These are phyloP conservation scores for Dendroctonus ponderosae DNA, from an alignment of 1,140 invertebrate species.

Conservation along the genomic window DNA sequence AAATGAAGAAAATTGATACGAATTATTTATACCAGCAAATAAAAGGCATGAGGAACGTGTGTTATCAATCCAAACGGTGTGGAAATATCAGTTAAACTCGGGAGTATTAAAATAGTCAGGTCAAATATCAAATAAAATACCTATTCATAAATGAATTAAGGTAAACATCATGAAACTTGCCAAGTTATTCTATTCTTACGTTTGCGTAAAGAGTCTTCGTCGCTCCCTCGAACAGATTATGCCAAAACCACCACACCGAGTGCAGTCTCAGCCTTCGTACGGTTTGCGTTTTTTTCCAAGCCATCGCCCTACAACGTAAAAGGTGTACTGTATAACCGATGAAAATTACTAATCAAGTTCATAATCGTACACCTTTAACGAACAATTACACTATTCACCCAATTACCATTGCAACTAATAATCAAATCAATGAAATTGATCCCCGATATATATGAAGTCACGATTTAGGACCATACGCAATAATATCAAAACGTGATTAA, in stretches of 20 bases:
- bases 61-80: no score
- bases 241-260: background rate
- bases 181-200: constrained; percentile 2
- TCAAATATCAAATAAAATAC: no score
- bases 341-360: constrained; percentile 6
- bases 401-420: no score
- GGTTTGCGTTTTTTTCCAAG: background rate
- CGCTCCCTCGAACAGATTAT: background rate
- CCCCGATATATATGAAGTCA: no score
- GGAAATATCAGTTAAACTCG: no score
- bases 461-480: no score
- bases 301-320: constrained; percentile 27
- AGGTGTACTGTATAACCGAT: constrained; percentile 21
- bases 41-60: no score
- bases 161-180: background rate
- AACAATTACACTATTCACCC: constrained; percentile 7
- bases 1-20: no score
- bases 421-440: no score
- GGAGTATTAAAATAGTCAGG: no score
- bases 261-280: background rate
- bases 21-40: no score
- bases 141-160: no score
- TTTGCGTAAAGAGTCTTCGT: background rate
- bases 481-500: background rate
- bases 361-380: constrained; percentile 25